Evolutionary conservation across 2,888 invertebrate genomes (phyloP).

Genomic region (Sturmia bella): DNA sequence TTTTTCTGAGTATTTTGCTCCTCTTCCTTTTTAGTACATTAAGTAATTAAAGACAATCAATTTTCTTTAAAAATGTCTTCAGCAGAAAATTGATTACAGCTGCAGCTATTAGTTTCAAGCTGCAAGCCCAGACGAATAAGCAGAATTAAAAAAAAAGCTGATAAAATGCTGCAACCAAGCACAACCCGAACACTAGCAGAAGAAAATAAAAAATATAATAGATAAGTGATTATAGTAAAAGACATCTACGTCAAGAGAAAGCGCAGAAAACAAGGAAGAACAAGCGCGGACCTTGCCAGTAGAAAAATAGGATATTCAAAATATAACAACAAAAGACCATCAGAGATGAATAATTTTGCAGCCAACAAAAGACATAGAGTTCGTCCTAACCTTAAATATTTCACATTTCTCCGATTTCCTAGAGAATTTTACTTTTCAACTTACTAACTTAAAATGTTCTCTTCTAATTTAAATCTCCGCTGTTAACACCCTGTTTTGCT

Average conservation of each 20-base stretch:
- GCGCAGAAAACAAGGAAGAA: neutral
- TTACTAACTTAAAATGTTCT: neutral
- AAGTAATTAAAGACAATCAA: conserved; percentile 72
- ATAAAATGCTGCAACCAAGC: conserved; percentile 12
- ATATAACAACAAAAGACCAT: neutral
- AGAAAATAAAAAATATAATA: conserved; percentile 34
- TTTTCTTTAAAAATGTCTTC: conserved; percentile 68
- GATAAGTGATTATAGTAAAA: conserved; percentile 56
- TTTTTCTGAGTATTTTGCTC: conserved; percentile 8
- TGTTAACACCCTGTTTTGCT: conserved; percentile 6
- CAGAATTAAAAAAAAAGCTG: conserved; percentile 52
- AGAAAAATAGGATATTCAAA: conserved; percentile 9
- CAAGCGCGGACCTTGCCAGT: neutral
- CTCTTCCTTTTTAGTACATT: conserved; percentile 59
- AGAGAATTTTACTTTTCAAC: no score
- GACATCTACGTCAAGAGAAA: conserved; percentile 39
- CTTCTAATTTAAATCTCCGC: no score
- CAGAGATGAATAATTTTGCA: no score
- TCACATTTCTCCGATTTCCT: no score
- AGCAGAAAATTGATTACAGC: conserved; percentile 69
- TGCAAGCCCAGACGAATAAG: conserved; percentile 53
- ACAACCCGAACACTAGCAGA: neutral
- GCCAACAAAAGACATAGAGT: no score
- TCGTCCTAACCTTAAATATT: no score
- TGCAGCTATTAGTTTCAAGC: conserved; percentile 62